Evolutionary conservation across 2,888 invertebrate genomes (phyloP), one percentile per base, ranked within the genome.

Genomic region (Polylopha cassiicola): DNA sequence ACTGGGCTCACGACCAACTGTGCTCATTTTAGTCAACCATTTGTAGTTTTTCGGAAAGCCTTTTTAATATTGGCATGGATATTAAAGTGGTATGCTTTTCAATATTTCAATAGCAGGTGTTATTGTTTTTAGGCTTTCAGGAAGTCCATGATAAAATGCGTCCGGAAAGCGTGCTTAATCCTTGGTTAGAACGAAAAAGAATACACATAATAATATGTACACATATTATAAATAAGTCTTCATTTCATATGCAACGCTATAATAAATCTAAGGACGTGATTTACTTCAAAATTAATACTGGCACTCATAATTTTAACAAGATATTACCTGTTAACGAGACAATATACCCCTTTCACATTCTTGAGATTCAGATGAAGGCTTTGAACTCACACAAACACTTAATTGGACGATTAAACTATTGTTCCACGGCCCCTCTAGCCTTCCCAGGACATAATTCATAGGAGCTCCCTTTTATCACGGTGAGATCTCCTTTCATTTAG

Each of bases 371-470:
- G 60, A 51, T 55, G 57, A 43, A 44, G 46, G 34, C 45, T 62
- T 62, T 61, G 53, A 65, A 61, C 68, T 71, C 76, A 72, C 71
- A 73, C 72, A 76, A 75, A 80, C 65, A 74, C 70, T 80, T 84
- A 84, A 84, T 84, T 82, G 81, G 77, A 68, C 79, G 69, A 82
- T 85, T 82, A 85, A 66, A 75, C 81, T 75, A 82, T 85, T 85
- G 84, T 85, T 74, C 71, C 65, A 60, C 47, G 50, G 58, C 73
- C 82, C 72, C 67, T 64, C 63, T 59, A 55, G 55, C 65, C 70
- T 70, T 73, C 61, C 66, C 69, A 65, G 70, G 66, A 70, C 65
- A 77, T 81, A 74, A 79, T 76, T 84, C 81, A 82, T 80, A 74
- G 73, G 58, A 62, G 66, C 67, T 73, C 71, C 78, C 79, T 67